These are phyloP conservation scores for Mamestra brassicae DNA, from an alignment of 2,888 invertebrate genomes.

Conservation along the genomic window DNA sequence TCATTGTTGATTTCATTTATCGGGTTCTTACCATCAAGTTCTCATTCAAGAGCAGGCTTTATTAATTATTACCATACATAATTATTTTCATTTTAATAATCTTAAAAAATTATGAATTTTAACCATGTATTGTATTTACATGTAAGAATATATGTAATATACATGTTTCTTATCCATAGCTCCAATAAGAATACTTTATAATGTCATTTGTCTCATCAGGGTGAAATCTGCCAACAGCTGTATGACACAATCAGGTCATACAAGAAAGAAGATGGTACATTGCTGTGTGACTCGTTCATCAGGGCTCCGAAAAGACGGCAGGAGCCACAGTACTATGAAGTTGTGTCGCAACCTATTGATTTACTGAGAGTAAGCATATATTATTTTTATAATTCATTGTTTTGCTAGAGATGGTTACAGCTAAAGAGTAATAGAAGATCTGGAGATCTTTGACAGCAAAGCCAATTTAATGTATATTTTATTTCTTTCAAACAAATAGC, in stretches of 20 bases:
- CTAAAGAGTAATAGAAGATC: neutral
- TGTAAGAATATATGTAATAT: too few species aligned
- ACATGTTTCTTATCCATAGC: too few species aligned
- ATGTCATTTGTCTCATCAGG: slow-evolving; percentile 82
- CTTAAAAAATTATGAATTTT: too few species aligned
- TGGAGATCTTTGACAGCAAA: too few species aligned
- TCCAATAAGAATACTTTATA: neutral
- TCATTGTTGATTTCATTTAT: too few species aligned
- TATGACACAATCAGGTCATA: slow-evolving; percentile 97
- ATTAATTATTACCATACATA: too few species aligned
- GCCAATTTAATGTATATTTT: too few species aligned
- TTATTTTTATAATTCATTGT: neutral
- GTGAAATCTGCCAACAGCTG: slow-evolving; percentile 97
- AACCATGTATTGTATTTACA: too few species aligned
- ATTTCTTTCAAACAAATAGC: too few species aligned
- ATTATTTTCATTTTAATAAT: too few species aligned
- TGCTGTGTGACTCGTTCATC: slow-evolving; percentile 98
- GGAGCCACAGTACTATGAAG: slow-evolving; percentile 97
- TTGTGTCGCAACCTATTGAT: slow-evolving; percentile 98
- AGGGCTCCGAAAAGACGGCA: slow-evolving; percentile 98
- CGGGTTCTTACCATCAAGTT: too few species aligned
- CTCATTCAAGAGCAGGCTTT: too few species aligned
- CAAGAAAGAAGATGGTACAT: slow-evolving; percentile 97
- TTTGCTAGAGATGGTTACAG: neutral
- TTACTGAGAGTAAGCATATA: slow-evolving; percentile 92